Evolutionary conservation across 2,797 vertebrate species (phyloP).

Genomic region (Martes flavigula): DNA sequence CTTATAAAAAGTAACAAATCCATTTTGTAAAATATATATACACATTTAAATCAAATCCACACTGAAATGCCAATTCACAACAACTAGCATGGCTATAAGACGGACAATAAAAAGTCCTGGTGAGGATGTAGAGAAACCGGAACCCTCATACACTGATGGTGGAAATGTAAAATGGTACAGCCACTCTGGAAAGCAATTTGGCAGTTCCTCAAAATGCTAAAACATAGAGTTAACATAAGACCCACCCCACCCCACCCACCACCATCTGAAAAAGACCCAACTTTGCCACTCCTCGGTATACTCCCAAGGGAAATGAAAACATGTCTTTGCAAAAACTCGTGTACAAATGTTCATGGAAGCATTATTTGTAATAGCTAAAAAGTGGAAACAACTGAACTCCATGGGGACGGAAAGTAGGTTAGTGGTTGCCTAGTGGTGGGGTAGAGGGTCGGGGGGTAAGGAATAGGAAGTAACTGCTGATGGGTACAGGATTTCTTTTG

Average conservation of each 20-base stretch:
- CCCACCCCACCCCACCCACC: no score
- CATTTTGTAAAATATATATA: not conserved
- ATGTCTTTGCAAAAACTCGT: not conserved
- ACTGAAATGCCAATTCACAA: constrained; percentile 26
- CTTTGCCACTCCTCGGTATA: not conserved
- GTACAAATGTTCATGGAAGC: not conserved
- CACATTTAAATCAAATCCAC: not conserved
- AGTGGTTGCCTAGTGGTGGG: not conserved
- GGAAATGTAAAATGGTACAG: not conserved
- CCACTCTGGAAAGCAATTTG: not conserved
- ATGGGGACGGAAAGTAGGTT: not conserved
- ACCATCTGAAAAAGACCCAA: not conserved
- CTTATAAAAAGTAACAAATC: constrained; percentile 18
- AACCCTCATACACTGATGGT: not conserved
- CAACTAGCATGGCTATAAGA: not conserved
- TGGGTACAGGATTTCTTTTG: not conserved
- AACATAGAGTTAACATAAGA: not conserved
- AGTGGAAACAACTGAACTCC: constrained; percentile 23
- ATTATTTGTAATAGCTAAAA: constrained; percentile 14
- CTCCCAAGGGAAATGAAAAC: constrained; percentile 28
- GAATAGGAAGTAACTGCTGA: not conserved
- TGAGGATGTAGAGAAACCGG: not conserved
- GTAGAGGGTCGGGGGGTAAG: no score
- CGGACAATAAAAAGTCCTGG: not conserved
- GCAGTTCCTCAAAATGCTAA: not conserved